Evolutionary conservation across 2,888 invertebrate genomes (phyloP).

Genomic region (Embidobia sp.): DNA sequence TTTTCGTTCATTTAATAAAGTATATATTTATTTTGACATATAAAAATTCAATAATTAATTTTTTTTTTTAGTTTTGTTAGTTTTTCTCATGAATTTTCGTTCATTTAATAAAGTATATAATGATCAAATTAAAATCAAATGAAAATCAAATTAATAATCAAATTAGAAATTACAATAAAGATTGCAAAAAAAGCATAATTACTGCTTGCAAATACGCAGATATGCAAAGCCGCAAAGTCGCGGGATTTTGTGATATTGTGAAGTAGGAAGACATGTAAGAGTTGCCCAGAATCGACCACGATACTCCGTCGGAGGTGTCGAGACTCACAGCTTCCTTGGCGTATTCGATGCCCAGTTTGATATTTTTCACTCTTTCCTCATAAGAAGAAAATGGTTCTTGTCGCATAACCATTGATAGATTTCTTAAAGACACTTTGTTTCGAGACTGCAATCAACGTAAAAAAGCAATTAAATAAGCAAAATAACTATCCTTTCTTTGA

Average conservation of each 20-base stretch:
- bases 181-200: conserved; percentile 74
- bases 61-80: no score
- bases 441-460: conserved; percentile 83
- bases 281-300: conserved; percentile 93
- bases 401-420: conserved; percentile 90
- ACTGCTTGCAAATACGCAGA: conserved; percentile 92
- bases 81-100: no score
- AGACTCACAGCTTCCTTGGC: conserved; percentile 92
- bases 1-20: no score
- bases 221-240: conserved; percentile 87
- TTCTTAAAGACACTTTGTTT: conserved; percentile 89
- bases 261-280: conserved; percentile 92
- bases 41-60: no score
- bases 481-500: no score
- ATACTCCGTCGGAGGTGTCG: conserved; percentile 89
- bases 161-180: no score
- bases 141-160: no score
- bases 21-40: no score
- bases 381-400: conserved; percentile 84
- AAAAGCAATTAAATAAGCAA: neutral
- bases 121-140: no score
- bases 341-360: conserved; percentile 88
- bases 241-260: conserved; percentile 87
- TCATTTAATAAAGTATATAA: no score
- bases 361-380: conserved; percentile 84